phyloP scores from a whole-genome alignment of 2,113 vertebrate genomes.

The Acanthisitta chloris region DNA sequence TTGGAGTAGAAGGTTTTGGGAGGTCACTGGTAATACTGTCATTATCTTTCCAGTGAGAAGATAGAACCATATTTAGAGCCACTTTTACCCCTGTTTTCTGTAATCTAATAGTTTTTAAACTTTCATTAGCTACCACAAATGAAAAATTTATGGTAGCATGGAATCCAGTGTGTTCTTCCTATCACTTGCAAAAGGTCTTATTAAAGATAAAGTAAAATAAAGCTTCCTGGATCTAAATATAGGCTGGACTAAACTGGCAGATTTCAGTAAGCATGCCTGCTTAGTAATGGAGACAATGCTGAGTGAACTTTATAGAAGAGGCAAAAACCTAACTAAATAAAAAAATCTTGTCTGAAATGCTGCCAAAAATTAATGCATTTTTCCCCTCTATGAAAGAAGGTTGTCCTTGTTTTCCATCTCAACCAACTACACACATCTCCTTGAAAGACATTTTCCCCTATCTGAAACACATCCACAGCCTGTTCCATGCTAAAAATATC shows the following conservation, averaged over 20 bases:
- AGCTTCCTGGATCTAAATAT: constrained; percentile 44
- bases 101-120: constrained; percentile 5
- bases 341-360: constrained; percentile 46
- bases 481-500: not conserved
- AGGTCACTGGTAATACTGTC: not conserved
- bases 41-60: not conserved
- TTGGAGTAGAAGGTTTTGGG: not conserved
- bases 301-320: constrained; percentile 34
- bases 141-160: constrained; percentile 26
- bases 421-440: not conserved
- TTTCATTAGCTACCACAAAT: constrained; percentile 51
- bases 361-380: constrained; percentile 37
- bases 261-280: constrained; percentile 33
- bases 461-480: not conserved
- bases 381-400: not conserved
- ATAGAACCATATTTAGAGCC: not conserved
- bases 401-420: not conserved
- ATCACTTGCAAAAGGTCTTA: not conserved
- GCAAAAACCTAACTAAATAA: constrained; percentile 17
- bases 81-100: not conserved
- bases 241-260: constrained; percentile 33
- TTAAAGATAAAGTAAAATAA: constrained; percentile 16
- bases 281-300: constrained; percentile 42
- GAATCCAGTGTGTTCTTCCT: not conserved
- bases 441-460: not conserved